phyloP scores from a whole-genome alignment of 92 coral and sea anemone genomes.

The Phenganax stokvisi region DNA sequence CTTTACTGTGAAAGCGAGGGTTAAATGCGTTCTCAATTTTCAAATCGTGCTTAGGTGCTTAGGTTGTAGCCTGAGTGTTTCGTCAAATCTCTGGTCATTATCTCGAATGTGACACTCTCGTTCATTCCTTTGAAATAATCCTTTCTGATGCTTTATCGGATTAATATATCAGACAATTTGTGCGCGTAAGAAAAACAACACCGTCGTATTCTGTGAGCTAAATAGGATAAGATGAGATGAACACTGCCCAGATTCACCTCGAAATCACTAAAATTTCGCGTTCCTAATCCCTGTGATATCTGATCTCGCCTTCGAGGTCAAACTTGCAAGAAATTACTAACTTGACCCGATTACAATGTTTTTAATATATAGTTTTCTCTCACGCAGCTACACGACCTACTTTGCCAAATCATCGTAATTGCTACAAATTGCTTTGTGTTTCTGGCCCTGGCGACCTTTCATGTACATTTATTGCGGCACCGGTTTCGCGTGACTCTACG shows the following conservation, averaged over 20 bases:
- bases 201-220: neutral
- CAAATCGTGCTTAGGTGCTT: neutral
- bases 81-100: constrained; percentile 12
- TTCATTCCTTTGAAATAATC: constrained; percentile 18
- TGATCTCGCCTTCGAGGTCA: constrained; percentile 14
- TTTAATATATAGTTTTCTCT: constrained; percentile 5
- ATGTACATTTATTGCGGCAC: constrained; percentile 7
- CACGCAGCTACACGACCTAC: constrained; percentile 14
- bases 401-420: constrained; percentile 20
- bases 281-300: neutral
- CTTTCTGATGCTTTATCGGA: constrained; percentile 28
- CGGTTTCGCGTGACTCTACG: constrained; percentile 16
- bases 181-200: constrained; percentile 30
- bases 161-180: constrained; percentile 31
- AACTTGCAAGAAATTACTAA: neutral
- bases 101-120: constrained; percentile 19
- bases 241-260: constrained; percentile 15
- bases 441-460: constrained; percentile 19
- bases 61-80: neutral
- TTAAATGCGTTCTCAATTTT: neutral
- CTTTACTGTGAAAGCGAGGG: neutral
- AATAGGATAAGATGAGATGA: neutral
- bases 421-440: constrained; percentile 27
- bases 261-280: neutral
- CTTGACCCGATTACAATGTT: constrained; percentile 1